Evolutionary conservation across 2,888 invertebrate genomes (phyloP).

Genomic region (Timema podura): DNA sequence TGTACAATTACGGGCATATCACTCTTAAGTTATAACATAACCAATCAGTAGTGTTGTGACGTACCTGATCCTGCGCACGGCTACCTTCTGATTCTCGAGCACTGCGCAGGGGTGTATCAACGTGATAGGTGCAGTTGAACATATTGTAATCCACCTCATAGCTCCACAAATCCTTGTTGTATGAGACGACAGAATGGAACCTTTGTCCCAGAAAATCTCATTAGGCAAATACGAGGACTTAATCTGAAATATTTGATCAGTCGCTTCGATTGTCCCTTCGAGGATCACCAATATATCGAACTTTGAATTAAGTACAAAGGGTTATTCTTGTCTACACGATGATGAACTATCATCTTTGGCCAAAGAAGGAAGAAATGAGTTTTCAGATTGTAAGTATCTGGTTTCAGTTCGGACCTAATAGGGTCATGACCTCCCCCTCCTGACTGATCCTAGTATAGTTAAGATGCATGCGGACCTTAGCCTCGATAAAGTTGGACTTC

Average conservation of each 20-base stretch:
- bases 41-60: too few species aligned
- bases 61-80: too few species aligned
- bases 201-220: neutral
- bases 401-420: too few species aligned
- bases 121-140: neutral
- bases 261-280: conserved; percentile 58
- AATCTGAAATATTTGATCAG: too few species aligned
- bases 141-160: neutral
- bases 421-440: too few species aligned
- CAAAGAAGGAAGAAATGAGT: conserved; percentile 91
- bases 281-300: conserved; percentile 85
- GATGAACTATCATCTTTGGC: conserved; percentile 90
- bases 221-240: neutral
- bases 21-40: too few species aligned
- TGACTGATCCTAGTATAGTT: neutral
- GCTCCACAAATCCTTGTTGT: neutral
- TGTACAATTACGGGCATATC: too few species aligned
- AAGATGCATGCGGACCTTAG: conserved; percentile 55
- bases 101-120: neutral
- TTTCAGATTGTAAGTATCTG: conserved; percentile 77
- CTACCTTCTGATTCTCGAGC: too few species aligned
- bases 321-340: conserved; percentile 76
- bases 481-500: conserved; percentile 90
- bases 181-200: neutral
- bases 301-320: conserved; percentile 72